These are phyloP conservation scores for Isoperla grammatica DNA, from an alignment of 2,888 invertebrate genomes.

Conservation along the genomic window DNA sequence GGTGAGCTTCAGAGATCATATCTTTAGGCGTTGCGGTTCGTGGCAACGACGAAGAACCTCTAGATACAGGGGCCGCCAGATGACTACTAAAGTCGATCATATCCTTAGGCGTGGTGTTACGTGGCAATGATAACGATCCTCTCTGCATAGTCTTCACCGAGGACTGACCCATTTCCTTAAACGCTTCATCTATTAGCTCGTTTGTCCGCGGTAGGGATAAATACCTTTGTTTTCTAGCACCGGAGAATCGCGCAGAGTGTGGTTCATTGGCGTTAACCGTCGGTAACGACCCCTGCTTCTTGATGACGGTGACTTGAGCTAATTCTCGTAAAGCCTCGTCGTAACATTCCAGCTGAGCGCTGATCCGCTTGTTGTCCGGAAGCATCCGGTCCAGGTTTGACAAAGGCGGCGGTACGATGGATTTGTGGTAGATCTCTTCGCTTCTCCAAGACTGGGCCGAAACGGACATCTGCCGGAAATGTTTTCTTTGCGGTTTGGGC, in stretches of 20 bases:
- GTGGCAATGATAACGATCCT: slow-evolving; percentile 23
- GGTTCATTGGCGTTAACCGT: background rate
- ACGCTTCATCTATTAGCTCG: slow-evolving; percentile 30
- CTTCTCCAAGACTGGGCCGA: slow-evolving; percentile 31
- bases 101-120: slow-evolving; percentile 23
- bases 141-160: slow-evolving; percentile 22
- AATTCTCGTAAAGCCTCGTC: slow-evolving; percentile 37
- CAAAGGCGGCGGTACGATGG: slow-evolving; percentile 17
- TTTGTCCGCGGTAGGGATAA: slow-evolving; percentile 29
- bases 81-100: slow-evolving; percentile 9
- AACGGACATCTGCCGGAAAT: slow-evolving; percentile 36
- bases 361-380: slow-evolving; percentile 33
- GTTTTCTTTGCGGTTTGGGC: slow-evolving; percentile 27
- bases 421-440: slow-evolving; percentile 27
- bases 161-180: slow-evolving; percentile 27
- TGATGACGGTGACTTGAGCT: slow-evolving; percentile 32
- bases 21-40: slow-evolving; percentile 24
- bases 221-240: slow-evolving; percentile 23
- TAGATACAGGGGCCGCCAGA: too few relatives aligned
- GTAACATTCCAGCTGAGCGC: slow-evolving; percentile 37
- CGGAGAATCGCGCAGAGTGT: background rate
- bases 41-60: slow-evolving; percentile 26
- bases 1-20: slow-evolving; percentile 20
- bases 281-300: slow-evolving; percentile 26
- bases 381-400: slow-evolving; percentile 25